These are phyloP conservation scores for Plotosus lineatus DNA, from an alignment of 2,113 vertebrate species.

Conservation along the genomic window DNA sequence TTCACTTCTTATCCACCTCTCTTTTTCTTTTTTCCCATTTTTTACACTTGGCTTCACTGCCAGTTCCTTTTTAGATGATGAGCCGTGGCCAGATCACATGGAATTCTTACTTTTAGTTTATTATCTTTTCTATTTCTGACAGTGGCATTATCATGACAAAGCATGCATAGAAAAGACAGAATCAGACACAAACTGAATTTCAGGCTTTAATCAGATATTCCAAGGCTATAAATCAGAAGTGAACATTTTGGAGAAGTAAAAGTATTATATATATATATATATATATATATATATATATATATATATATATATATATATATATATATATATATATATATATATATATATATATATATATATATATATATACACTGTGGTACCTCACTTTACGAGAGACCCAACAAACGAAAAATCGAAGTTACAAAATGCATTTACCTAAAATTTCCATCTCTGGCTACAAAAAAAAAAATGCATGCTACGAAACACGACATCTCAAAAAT, in stretches of 20 bases:
- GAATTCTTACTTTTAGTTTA: conserved; percentile 1
- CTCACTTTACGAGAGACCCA: too few relatives aligned
- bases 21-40: neutral
- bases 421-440: too few relatives aligned
- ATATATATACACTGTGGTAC: too few relatives aligned
- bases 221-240: neutral
- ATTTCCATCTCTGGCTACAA: too few relatives aligned
- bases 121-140: neutral
- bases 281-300: too few relatives aligned
- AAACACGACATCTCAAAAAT: too few relatives aligned
- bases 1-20: neutral
- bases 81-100: neutral
- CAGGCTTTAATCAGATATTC: conserved; percentile 5
- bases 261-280: too few relatives aligned
- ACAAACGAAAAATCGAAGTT: too few relatives aligned
- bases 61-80: neutral
- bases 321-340: too few relatives aligned
- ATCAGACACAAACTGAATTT: neutral
- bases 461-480: too few relatives aligned
- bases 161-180: neutral
- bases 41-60: neutral
- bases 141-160: neutral
- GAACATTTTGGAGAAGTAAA: neutral
- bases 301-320: too few relatives aligned
- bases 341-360: too few relatives aligned